These are phyloP conservation scores for Calameuta idolon DNA, from an alignment of 2,888 invertebrate species.

Conservation along the genomic window DNA sequence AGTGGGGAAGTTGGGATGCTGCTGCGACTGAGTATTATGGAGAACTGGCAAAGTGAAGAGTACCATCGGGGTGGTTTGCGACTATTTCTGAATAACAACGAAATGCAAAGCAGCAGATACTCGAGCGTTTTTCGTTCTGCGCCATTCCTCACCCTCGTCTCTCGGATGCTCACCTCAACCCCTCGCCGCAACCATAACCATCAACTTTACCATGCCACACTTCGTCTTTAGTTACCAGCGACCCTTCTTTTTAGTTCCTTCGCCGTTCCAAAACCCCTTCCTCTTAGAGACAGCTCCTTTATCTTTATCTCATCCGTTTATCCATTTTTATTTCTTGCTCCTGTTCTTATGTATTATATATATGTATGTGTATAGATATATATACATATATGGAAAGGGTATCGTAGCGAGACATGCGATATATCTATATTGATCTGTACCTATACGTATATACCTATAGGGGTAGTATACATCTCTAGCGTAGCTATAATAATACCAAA, in stretches of 20 bases:
- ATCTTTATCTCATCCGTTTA: background rate
- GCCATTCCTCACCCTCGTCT: slow-evolving; percentile 12
- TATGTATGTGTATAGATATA: background rate
- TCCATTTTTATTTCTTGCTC: background rate
- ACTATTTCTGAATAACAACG: slow-evolving; percentile 60
- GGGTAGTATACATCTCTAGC: background rate
- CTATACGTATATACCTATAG: background rate
- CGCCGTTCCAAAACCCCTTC: background rate
- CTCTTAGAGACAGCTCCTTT: background rate
- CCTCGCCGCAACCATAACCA: background rate
- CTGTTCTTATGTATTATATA: background rate
- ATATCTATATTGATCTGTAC: background rate
- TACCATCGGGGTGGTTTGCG: slow-evolving; percentile 37
- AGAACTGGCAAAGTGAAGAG: slow-evolving; percentile 12
- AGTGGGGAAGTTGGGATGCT: background rate
- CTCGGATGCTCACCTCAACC: background rate
- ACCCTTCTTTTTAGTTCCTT: background rate
- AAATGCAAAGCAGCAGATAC: slow-evolving; percentile 53
- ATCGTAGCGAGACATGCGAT: background rate
- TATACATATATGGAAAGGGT: background rate
- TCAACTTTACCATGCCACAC: background rate
- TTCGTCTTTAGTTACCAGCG: background rate
- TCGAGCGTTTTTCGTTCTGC: slow-evolving; percentile 22
- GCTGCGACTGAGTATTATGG: slow-evolving; percentile 3
- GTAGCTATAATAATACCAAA: background rate